These are phyloP conservation scores for Malurus leucopterus DNA, from an alignment of 2,797 vertebrate species.

Conservation along the genomic window DNA sequence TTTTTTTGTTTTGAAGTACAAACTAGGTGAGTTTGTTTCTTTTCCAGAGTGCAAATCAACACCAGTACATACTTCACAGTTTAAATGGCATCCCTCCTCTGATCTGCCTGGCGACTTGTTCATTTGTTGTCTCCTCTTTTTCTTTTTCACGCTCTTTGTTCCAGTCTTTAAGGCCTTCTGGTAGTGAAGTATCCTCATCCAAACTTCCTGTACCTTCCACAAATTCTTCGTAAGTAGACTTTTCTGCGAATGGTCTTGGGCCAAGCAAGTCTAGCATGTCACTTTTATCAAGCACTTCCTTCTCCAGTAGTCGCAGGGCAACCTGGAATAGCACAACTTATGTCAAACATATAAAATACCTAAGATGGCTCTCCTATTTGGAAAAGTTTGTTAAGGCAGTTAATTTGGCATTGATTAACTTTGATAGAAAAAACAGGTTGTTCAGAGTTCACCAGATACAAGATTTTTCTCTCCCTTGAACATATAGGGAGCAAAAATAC, in stretches of 20 bases:
- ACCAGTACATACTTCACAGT: neutral
- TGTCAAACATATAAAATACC: neutral
- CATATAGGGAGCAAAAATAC: neutral
- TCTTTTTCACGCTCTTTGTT: constrained; percentile 84
- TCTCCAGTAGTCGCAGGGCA: constrained; percentile 88
- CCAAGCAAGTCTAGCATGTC: constrained; percentile 94
- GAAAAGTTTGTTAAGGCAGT: neutral
- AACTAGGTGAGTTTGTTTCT: constrained; percentile 6
- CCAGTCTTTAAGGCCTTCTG: constrained; percentile 94
- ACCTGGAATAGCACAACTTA: constrained; percentile 76
- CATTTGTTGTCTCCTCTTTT: constrained; percentile 79
- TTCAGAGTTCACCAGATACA: neutral
- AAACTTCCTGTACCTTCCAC: constrained; percentile 92
- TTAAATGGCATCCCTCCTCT: constrained; percentile 82
- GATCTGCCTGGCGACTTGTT: constrained; percentile 82
- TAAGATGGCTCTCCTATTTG: neutral
- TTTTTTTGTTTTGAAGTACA: constrained; percentile 9
- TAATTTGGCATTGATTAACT: neutral
- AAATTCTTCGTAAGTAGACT: constrained; percentile 94
- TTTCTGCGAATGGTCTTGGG: constrained; percentile 87
- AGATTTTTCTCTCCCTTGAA: neutral
- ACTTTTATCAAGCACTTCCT: constrained; percentile 90
- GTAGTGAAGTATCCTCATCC: constrained; percentile 92
- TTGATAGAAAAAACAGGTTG: neutral
- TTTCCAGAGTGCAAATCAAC: constrained; percentile 32